Percentiles rank a stretch among this genome's conserved stretches.
Evolutionary conservation across 2,113 vertebrate genomes (phyloP).

Genomic region (Apaloderma vittatum): DNA sequence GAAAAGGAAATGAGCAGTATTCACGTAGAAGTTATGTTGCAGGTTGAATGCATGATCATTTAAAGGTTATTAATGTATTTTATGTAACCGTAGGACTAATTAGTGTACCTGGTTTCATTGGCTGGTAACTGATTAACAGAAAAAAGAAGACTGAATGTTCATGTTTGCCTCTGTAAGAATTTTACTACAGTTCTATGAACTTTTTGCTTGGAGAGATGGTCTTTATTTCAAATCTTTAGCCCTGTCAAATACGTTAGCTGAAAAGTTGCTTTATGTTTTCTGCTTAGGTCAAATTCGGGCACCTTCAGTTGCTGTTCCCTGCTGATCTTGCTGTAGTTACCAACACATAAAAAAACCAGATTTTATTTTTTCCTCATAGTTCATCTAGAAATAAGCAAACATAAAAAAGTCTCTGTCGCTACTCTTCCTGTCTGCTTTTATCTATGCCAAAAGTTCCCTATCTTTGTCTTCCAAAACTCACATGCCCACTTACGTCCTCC

Average conservation of each 20-base stretch:
- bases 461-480: background rate
- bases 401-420: background rate
- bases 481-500: background rate
- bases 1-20: constrained; percentile 41
- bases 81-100: background rate
- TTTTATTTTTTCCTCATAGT: background rate
- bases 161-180: constrained; percentile 56
- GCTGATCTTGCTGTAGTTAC: background rate
- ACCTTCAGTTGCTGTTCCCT: background rate
- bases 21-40: background rate
- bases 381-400: background rate
- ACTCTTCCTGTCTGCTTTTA: background rate
- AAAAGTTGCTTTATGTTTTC: background rate
- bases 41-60: constrained; percentile 68
- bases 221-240: constrained; percentile 22
- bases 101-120: constrained; percentile 9
- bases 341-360: background rate
- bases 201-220: constrained; percentile 85
- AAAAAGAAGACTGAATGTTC: constrained; percentile 44
- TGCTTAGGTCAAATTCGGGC: background rate
- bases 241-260: background rate
- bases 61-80: constrained; percentile 49
- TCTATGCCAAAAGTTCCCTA: background rate
- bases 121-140: constrained; percentile 66
- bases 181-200: constrained; percentile 55